Percentiles rank a stretch among this genome's conserved stretches.
Conservation (phyloP, 2,797 vertebrate genomes). For the Scyliorhinus canicula region DNA sequence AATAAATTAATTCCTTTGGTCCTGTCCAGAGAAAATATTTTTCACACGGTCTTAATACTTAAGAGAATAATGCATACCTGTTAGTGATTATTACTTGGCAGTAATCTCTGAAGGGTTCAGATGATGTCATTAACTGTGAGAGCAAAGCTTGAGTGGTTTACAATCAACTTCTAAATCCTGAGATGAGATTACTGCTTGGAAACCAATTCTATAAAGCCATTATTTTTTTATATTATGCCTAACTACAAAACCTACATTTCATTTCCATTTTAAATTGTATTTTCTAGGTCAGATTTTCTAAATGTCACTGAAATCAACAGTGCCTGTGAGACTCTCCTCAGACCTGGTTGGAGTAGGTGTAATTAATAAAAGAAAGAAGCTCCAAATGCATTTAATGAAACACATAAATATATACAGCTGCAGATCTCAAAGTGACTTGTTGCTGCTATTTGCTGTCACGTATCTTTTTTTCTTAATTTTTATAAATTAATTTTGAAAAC, state of each 20-base stretch:
- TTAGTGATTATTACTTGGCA: not conserved
- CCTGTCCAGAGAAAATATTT: not conserved
- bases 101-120: slow-evolving; percentile 1
- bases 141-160: slow-evolving; percentile 34
- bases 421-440: not conserved
- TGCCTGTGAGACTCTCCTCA: not conserved
- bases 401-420: slow-evolving; percentile 10
- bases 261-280: slow-evolving; percentile 34
- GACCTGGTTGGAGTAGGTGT: not conserved
- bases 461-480: not conserved
- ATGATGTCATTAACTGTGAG: slow-evolving; percentile 22
- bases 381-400: slow-evolving; percentile 1
- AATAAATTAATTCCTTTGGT: slow-evolving; percentile 12
- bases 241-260: slow-evolving; percentile 33
- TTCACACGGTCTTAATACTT: not conserved
- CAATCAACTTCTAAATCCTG: not conserved
- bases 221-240: slow-evolving; percentile 20
- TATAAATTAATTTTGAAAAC: slow-evolving; percentile 14
- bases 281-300: slow-evolving; percentile 28
- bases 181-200: slow-evolving; percentile 36
- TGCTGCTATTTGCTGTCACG: not conserved
- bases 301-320: slow-evolving; percentile 28
- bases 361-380: slow-evolving; percentile 13
- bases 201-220: slow-evolving; percentile 26
- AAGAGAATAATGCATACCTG: slow-evolving; percentile 22